Base-by-base conservation (phyloP, 2,888 invertebrate species). In the Cantharis nigra region DNA sequence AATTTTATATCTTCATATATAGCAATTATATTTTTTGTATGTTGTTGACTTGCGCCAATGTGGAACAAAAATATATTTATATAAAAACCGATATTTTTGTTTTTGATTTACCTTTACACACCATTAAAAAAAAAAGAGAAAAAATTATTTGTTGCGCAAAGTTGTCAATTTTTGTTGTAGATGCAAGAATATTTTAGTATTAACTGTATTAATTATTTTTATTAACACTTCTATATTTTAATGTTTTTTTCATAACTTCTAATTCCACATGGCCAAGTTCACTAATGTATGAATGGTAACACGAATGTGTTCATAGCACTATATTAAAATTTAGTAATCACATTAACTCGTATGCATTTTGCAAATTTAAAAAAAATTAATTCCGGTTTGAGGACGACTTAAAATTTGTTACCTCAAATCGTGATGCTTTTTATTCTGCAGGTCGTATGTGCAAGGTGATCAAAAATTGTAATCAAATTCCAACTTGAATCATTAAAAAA, bases 11-110 rank as follows among this genome's bases (percentile, higher is more conserved):
- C 75, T 81, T 77, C 78, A 77, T 78, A 49, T 49, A 85, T 87
- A 87, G 85, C 85, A 86, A 49, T 86, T 87, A 87, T 88, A 87
- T 88, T 88, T 88, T 88, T 88, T 88, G 87, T 88, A 88, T 88
- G 87, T 87, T 88, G 88, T 88, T 88, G 88, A 89, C 89, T 89
- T 89, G 88, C 87, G 89, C 89, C 89, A 88, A 87, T 88, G 89
- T 89, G 89, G 89, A 89, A 88, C 85, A 86, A 87, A 79, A 88
- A 88, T 88, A 88, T 88, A 88, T 88, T 88, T 88, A 87, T 88
- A 88, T 84, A 86, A 88, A 33, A 88, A 85, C 81, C 82, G 81
- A 80, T 72, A 78, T 80, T 78, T 80, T 79, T 79, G 67, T 80
- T 78, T 80, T 74, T 81, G 81, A 78, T 77, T 77, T 72, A 74